phyloP scores from a whole-genome alignment of 1,140 invertebrate genomes.

The Drosophila kohkoa region DNA sequence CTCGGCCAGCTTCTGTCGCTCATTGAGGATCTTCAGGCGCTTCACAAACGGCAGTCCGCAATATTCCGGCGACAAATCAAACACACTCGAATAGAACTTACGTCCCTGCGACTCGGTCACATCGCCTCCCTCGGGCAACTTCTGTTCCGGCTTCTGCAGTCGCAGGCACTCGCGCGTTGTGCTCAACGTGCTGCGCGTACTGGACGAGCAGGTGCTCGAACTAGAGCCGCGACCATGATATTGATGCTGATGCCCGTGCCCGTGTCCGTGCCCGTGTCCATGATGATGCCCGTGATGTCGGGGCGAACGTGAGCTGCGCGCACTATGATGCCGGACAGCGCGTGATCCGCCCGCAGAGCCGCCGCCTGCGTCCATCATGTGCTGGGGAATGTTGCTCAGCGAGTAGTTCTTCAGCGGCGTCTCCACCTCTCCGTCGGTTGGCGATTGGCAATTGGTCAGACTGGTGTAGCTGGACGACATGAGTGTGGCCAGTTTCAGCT shows the following conservation, averaged over 20 bases:
- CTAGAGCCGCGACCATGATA: slow-evolving; percentile 44
- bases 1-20: slow-evolving; percentile 93
- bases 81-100: slow-evolving; percentile 87
- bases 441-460: slow-evolving; percentile 68
- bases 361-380: slow-evolving; percentile 56
- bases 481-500: slow-evolving; percentile 81
- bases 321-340: slow-evolving; percentile 54
- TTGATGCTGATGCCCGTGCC: slow-evolving; percentile 18
- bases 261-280: slow-evolving; percentile 38
- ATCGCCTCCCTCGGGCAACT: slow-evolving; percentile 47
- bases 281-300: slow-evolving; percentile 18
- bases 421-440: slow-evolving; percentile 56
- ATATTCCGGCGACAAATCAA: slow-evolving; percentile 95
- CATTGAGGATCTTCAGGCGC: slow-evolving; percentile 94
- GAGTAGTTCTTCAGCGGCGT: slow-evolving; percentile 76
- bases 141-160: slow-evolving; percentile 66
- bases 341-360: neutral
- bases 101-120: slow-evolving; percentile 29
- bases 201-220: slow-evolving; percentile 54
- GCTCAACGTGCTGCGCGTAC: slow-evolving; percentile 26
- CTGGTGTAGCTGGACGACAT: slow-evolving; percentile 83
- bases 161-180: slow-evolving; percentile 57
- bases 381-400: slow-evolving; percentile 74
- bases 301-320: slow-evolving; percentile 58
- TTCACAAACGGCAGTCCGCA: slow-evolving; percentile 94